Conservation (phyloP, 2,113 vertebrate genomes). For the Sakesphorus luctuosus region DNA sequence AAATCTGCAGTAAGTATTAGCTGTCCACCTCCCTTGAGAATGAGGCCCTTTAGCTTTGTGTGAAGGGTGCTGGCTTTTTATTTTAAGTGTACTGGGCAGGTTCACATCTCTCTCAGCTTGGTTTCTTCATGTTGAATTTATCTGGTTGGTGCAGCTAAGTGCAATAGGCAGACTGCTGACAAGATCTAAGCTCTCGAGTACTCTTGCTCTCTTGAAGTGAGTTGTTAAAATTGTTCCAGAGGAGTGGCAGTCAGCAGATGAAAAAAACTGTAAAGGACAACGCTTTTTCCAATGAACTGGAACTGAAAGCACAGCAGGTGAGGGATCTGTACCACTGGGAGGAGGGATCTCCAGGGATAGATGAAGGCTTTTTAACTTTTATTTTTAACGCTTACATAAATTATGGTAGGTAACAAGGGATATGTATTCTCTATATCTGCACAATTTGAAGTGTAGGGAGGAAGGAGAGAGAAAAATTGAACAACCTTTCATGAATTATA, state of each 20-base stretch:
- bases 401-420: not conserved
- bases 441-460: not conserved
- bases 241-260: not conserved
- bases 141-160: not conserved
- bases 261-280: not conserved
- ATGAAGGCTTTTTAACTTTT: not conserved
- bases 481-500: not conserved
- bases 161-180: conserved; percentile 10
- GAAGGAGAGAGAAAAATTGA: not conserved
- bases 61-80: not conserved
- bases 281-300: not conserved
- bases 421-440: not conserved
- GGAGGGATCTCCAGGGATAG: not conserved
- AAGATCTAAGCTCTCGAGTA: not conserved
- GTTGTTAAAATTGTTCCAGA: conserved; percentile 16
- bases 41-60: not conserved
- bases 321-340: not conserved
- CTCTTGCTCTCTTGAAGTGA: not conserved
- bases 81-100: not conserved
- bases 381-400: not conserved
- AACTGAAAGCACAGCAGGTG: not conserved
- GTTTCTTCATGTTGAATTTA: not conserved
- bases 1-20: not conserved
- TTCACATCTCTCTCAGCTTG: not conserved
- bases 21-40: not conserved